Base-by-base conservation (phyloP, 2,797 vertebrate species). In the Chelon labrosus region DNA sequence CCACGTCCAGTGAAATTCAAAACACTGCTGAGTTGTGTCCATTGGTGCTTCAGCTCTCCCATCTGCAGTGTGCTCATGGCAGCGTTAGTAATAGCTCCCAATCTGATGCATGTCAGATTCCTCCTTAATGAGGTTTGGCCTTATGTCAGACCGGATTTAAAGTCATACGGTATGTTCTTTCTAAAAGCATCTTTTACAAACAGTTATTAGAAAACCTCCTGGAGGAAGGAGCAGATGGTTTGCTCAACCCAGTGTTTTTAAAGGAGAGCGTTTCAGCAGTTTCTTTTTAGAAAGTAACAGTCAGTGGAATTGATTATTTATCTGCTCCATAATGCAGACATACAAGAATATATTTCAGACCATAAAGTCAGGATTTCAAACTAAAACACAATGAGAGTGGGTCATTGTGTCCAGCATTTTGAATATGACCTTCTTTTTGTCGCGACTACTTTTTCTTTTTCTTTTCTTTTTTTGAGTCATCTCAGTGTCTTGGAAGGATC, bases 101-200 rank as follows among this genome's bases (percentile, higher is more conserved):
- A 63, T 62, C 20, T 70, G 75, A 82, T 77, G 69, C 71, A 75
- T 85, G 78, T 86, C 83, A 84, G 58, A 72, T 73, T 79, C 68
- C 79, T 13, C 70, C 73, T 35, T 78, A 81, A 85, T 80, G 75
- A 71, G 80, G 71, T 83, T 71, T 84, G 65, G 77, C 81, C 81
- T 82, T 67, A 72, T 83, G 80, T 83, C 80, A 83, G 55, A 65
- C 2, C 49, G 44, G 39, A 69, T 75, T 81, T 74, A 41, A 75
- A 79, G 50, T 77, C 71, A 38, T 53, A 77, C 73, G 77, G 41
- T 69, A 63, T 71, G 57, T 77, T 86, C 67, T 47, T 76, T 47
- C 55, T 56, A 63, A 79, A 87, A 50, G 54, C 47, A 53, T 69
- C 25, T 74, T 84, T 79, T 80, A 77, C 68, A 59, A 69, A 82